Evolutionary conservation across 2,888 invertebrate genomes (phyloP), one percentile per base, ranked within the genome.

Genomic region (Laspeyria flexula): DNA sequence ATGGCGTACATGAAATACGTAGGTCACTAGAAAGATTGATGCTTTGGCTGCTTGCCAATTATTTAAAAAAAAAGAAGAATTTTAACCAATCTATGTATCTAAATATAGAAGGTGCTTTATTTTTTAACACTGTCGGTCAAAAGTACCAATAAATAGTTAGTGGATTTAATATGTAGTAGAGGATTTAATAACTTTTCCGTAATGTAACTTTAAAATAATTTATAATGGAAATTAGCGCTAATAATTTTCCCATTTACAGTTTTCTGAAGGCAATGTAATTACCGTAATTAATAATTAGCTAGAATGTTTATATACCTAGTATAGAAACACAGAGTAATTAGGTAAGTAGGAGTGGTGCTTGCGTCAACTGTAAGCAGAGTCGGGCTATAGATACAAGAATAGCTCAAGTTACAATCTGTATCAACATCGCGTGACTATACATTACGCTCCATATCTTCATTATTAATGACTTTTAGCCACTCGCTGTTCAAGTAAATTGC

Each of bases 281-380:
- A 15, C 15, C n/a, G 4, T 34, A 16, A 46, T 34, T 34, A 40
- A 10, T 40, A 40, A 46, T 46, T 46, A 46, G 37, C 33, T 12
- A 40, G 40, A 40, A 33, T 46, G 46, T 29, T 40, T 46, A 21
- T 25, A 16, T 10, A 37, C 10, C 10, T 3, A 10, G 13, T 6
- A n/a, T n/a, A 1, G 33, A 34, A 25, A 53, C 45, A 46, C 47
- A 46, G 15, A 54, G 44, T 51, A 49, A 60, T 66, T 65, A 62
- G 27, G 51, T 47, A 62, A 33, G 51, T 47, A 54, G 52, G 31
- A 55, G 55, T 45, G 49, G 49, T 35, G 43, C 44, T 54, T 43
- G 41, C 50, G 61, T 57, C 47, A 54, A 56, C 43, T 15, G 55
- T 52, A 65, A 60, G 38, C 38, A 25, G 61, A 65, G 43, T 25